phyloP scores from a whole-genome alignment of 1,140 invertebrate genomes.

The Drosophila teissieri region DNA sequence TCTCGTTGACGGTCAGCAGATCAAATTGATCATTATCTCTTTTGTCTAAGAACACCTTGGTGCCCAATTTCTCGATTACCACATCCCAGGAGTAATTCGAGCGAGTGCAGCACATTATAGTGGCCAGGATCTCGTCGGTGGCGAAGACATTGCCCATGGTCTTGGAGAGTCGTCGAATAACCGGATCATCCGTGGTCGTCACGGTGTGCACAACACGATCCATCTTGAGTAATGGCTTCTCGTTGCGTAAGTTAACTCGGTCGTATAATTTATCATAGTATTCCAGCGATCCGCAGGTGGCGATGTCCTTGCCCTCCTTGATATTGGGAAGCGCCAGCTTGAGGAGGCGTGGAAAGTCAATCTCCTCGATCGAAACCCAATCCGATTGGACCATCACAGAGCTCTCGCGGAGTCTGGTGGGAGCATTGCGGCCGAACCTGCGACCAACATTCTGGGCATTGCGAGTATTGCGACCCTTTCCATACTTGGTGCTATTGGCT shows the following conservation, averaged over 20 bases:
- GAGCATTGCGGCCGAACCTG: constrained; percentile 93
- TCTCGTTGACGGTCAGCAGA: constrained; percentile 98
- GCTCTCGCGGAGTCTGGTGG: constrained; percentile 97
- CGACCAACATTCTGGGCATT: constrained; percentile 86
- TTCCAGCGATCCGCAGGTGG: constrained; percentile 96
- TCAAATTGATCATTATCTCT: constrained; percentile 99
- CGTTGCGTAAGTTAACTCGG: constrained; percentile 98
- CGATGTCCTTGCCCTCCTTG: constrained; percentile 92
- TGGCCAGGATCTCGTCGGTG: constrained; percentile 98
- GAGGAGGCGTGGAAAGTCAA: constrained; percentile 97
- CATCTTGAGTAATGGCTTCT: constrained; percentile 95
- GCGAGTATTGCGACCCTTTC: constrained; percentile 85
- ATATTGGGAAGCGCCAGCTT: constrained; percentile 96
- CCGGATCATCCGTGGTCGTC: constrained; percentile 98
- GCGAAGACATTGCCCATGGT: constrained; percentile 98
- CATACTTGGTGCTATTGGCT: constrained; percentile 86
- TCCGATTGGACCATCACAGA: constrained; percentile 98
- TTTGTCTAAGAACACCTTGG: constrained; percentile 99
- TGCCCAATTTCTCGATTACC: constrained; percentile 97
- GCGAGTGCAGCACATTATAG: constrained; percentile 99
- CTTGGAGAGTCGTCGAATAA: constrained; percentile 97
- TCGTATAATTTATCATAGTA: constrained; percentile 99
- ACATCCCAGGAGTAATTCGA: constrained; percentile 99
- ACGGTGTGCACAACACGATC: constrained; percentile 99
- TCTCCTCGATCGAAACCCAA: constrained; percentile 99